Conservation (phyloP, 2,888 invertebrate genomes). For the Galeruca laticollis region DNA sequence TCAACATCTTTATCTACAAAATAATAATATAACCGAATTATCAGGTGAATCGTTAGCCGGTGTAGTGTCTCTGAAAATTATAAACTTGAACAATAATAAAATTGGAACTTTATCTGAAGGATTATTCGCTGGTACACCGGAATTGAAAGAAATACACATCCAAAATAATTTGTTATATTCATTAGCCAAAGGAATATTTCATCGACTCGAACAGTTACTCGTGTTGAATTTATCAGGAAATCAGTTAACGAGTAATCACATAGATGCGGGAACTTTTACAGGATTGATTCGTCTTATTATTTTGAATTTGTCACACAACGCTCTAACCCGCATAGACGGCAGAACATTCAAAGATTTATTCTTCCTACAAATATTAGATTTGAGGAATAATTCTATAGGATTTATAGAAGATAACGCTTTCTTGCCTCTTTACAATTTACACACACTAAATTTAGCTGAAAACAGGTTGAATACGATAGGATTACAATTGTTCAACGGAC, state of each 20-base stretch:
- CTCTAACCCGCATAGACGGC: conserved; percentile 85
- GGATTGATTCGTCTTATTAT: conserved; percentile 88
- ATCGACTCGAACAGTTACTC: conserved; percentile 84
- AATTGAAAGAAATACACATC: conserved; percentile 84
- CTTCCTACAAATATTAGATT: conserved; percentile 86
- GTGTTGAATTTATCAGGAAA: conserved; percentile 88
- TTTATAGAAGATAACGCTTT: conserved; percentile 91
- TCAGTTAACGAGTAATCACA: conserved; percentile 85
- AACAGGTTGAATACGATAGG: conserved; percentile 87
- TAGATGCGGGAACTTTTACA: conserved; percentile 87
- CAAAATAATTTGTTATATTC: conserved; percentile 88
- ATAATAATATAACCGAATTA: conserved; percentile 85
- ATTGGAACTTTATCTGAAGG: conserved; percentile 85
- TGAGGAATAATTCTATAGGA: conserved; percentile 89
- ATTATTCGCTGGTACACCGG: conserved; percentile 84
- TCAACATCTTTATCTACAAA: conserved; percentile 83
- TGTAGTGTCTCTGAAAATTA: conserved; percentile 80
- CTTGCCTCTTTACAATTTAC: conserved; percentile 87
- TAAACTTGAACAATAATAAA: conserved; percentile 90
- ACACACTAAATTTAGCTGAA: conserved; percentile 89
- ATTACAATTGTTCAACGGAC: conserved; percentile 84
- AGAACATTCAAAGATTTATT: conserved; percentile 89
- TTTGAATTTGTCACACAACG: conserved; percentile 87
- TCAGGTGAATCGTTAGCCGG: conserved; percentile 84
- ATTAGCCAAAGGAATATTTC: conserved; percentile 85